Conservation (phyloP, 2,888 invertebrate species). For the Cephus spinipes region DNA sequence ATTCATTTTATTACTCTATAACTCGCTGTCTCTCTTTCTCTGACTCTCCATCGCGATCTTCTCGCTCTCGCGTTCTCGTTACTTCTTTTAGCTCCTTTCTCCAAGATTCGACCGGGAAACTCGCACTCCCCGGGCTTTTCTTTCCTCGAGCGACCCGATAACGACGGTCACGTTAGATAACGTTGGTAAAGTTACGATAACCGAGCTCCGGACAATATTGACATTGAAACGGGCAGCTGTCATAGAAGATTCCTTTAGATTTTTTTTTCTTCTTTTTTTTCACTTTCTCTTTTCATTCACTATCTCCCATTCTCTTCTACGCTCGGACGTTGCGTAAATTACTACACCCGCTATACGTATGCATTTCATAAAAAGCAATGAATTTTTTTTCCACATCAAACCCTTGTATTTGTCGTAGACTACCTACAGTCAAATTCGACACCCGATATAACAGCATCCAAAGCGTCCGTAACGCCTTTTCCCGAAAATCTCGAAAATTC, state of each 20-base stretch:
- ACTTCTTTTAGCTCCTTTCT: background rate
- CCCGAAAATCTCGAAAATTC: background rate
- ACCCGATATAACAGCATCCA: too few species aligned
- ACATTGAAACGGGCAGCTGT: conserved; percentile 4
- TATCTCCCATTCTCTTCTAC: background rate
- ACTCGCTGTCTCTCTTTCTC: background rate
- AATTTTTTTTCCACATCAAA: background rate
- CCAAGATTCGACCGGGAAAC: too few species aligned
- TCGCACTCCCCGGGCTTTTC: background rate
- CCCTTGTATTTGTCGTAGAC: too few species aligned
- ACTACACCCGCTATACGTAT: background rate
- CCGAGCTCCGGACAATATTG: background rate
- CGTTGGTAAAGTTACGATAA: background rate
- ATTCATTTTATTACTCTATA: background rate
- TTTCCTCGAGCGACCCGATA: background rate
- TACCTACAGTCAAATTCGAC: background rate
- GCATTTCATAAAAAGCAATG: background rate
- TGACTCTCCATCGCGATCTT: background rate
- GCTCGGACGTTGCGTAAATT: background rate
- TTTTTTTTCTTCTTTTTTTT: background rate
- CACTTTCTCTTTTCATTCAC: background rate
- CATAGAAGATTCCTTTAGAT: background rate
- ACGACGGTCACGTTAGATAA: background rate
- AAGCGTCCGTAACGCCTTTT: background rate
- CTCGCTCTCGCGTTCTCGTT: background rate